phyloP scores from a whole-genome alignment of 1,140 invertebrate species.

The Panonychus citri region DNA sequence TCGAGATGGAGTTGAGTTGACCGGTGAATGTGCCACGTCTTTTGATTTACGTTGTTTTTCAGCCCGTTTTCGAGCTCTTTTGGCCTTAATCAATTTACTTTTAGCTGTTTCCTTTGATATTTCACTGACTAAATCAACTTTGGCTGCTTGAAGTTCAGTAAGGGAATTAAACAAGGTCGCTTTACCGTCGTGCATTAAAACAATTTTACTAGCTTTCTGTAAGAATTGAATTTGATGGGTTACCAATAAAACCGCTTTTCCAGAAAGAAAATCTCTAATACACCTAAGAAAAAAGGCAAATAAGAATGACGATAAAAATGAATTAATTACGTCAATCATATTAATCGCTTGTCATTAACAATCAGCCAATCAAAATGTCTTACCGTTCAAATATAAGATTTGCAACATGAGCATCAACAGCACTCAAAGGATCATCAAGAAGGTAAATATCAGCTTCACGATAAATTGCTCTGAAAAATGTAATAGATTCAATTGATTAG shows the following conservation, averaged over 20 bases:
- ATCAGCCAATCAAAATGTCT: too few relatives aligned
- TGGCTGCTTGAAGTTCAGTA: conserved; percentile 1
- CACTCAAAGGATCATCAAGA: conserved; percentile 26
- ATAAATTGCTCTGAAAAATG: conserved; percentile 17
- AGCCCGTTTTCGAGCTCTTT: too few relatives aligned
- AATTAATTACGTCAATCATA: too few relatives aligned
- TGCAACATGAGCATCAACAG: conserved; percentile 24
- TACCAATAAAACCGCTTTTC: conserved; percentile 41
- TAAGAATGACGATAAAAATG: background rate
- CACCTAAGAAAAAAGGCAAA: conserved; percentile 14
- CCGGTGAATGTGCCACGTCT: too few relatives aligned
- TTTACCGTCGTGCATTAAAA: conserved; percentile 21
- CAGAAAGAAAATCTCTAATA: conserved; percentile 26
- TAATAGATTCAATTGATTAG: conserved; percentile 18
- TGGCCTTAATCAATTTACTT: too few relatives aligned
- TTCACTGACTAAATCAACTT: conserved; percentile 8
- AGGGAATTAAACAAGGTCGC: background rate
- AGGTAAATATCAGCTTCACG: conserved; percentile 22
- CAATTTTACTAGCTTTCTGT: conserved; percentile 6
- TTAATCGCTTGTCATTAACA: too few relatives aligned
- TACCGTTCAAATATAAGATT: conserved; percentile 23
- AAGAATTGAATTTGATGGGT: conserved; percentile 33
- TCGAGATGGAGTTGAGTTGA: too few relatives aligned
- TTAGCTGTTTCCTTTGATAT: too few relatives aligned
- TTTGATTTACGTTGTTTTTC: too few relatives aligned